These are phyloP conservation scores for Orbicella faveolata DNA, from an alignment of 64 coral and sea anemone genomes.

Conservation along the genomic window DNA sequence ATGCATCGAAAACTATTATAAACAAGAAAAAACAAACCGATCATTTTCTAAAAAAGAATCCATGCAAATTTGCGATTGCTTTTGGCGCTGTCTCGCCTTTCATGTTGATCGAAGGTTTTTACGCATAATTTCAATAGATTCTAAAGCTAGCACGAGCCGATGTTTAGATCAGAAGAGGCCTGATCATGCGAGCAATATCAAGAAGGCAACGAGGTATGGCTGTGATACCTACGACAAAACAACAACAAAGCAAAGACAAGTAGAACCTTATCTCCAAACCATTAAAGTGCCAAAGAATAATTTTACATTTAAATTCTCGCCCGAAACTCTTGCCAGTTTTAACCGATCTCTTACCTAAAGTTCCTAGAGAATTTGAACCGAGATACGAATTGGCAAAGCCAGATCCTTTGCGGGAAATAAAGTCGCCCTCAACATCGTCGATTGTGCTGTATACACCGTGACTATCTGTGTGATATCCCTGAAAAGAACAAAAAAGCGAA, in stretches of 20 bases:
- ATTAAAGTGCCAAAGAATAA: conserved; percentile 47
- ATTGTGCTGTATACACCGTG: conserved; percentile 63
- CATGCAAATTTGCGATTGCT: conserved; percentile 22
- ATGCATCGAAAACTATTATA: conserved; percentile 12
- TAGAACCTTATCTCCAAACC: conserved; percentile 19
- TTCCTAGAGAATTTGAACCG: conserved; percentile 57
- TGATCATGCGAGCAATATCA: conserved; percentile 41
- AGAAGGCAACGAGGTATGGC: conserved; percentile 11
- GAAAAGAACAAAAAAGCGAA: conserved; percentile 32
- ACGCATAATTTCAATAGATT: neutral
- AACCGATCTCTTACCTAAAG: conserved; percentile 56
- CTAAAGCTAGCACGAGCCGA: neutral
- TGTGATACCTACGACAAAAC: conserved; percentile 39
- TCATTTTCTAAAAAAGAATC: conserved; percentile 33
- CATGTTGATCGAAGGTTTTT: neutral
- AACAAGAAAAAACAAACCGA: conserved; percentile 24
- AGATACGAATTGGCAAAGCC: conserved; percentile 64
- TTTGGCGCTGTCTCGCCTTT: neutral
- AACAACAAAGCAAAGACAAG: conserved; percentile 24
- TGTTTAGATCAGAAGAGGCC: conserved; percentile 27
- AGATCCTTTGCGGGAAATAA: conserved; percentile 55
- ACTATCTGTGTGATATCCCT: conserved; percentile 48
- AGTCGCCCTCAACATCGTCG: conserved; percentile 61
- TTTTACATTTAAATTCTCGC: conserved; percentile 40
- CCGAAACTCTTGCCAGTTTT: conserved; percentile 1